Evolutionary conservation across 2,113 vertebrate species (phyloP).

Genomic region (Cheirogaleus medius): DNA sequence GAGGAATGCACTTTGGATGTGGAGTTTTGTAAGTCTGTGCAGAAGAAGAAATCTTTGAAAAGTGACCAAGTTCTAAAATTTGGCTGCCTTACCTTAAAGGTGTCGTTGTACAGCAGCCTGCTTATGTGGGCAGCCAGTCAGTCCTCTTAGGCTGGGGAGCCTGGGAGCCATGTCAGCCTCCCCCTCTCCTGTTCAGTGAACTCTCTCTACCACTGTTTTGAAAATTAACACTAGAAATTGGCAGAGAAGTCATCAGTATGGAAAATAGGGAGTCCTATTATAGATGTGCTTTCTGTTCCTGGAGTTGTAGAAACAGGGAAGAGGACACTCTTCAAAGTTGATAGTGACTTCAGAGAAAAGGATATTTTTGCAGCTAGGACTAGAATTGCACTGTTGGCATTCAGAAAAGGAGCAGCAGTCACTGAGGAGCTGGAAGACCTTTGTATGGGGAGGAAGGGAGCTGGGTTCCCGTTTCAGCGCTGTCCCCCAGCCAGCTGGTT

Average conservation of each 20-base stretch:
- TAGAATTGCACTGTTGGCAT: not conserved
- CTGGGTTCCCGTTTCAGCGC: not conserved
- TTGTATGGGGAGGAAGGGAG: not conserved
- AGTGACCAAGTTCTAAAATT: not conserved
- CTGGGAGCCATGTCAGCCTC: not conserved
- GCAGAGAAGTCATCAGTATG: not conserved
- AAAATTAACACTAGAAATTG: not conserved
- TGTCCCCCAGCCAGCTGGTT: not conserved
- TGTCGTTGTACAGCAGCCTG: not conserved
- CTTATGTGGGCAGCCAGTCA: not conserved
- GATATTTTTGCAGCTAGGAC: not conserved
- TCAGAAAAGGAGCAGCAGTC: not conserved
- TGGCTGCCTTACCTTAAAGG: not conserved
- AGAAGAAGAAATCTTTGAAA: constrained; percentile 29
- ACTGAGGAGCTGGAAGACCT: not conserved
- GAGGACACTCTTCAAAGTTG: not conserved
- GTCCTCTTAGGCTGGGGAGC: not conserved
- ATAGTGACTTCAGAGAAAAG: not conserved
- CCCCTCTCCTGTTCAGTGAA: not conserved
- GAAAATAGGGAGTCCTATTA: not conserved
- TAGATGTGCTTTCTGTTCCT: not conserved
- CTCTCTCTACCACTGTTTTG: not conserved
- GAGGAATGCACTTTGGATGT: not conserved
- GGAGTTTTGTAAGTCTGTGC: not conserved
- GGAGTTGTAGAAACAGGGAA: not conserved